phyloP scores from a whole-genome alignment of 2,113 vertebrate species.

The Odobenus rosmarus region DNA sequence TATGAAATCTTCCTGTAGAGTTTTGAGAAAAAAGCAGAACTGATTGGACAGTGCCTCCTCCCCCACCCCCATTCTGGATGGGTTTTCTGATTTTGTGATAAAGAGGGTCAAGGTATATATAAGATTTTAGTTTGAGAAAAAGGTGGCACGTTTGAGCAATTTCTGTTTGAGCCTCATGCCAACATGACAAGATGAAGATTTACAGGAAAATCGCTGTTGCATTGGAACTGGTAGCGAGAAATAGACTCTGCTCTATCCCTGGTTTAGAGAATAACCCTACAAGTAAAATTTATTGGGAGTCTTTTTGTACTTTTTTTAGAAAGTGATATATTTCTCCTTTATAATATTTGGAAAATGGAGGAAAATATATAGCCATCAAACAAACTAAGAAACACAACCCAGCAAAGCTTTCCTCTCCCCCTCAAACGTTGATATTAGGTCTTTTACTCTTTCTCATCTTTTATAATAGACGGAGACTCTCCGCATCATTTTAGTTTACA shows the following conservation, averaged over 20 bases:
- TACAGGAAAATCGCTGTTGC: not conserved
- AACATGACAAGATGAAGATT: not conserved
- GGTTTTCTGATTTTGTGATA: slow-evolving; percentile 34
- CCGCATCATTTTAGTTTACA: not conserved
- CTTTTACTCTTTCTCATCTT: not conserved
- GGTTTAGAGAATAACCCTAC: not conserved
- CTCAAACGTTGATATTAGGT: not conserved
- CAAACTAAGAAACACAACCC: not conserved
- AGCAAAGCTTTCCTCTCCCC: not conserved
- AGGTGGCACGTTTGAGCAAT: not conserved
- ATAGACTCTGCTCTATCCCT: not conserved
- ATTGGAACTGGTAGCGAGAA: not conserved
- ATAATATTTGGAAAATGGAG: not conserved
- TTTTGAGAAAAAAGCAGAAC: slow-evolving; percentile 12
- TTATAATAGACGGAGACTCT: not conserved
- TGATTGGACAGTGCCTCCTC: not conserved
- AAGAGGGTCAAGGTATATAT: not conserved
- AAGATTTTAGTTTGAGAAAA: slow-evolving; percentile 40
- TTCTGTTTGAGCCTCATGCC: not conserved
- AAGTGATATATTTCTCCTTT: not conserved
- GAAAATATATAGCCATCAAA: not conserved
- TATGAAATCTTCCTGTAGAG: slow-evolving; percentile 21
- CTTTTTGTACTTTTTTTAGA: not conserved
- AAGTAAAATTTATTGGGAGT: not conserved
- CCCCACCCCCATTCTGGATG: not conserved